Percentiles rank a stretch among this genome's conserved stretches.
phyloP scores from a whole-genome alignment of 2,888 invertebrate species.

The Furcula furcula region DNA sequence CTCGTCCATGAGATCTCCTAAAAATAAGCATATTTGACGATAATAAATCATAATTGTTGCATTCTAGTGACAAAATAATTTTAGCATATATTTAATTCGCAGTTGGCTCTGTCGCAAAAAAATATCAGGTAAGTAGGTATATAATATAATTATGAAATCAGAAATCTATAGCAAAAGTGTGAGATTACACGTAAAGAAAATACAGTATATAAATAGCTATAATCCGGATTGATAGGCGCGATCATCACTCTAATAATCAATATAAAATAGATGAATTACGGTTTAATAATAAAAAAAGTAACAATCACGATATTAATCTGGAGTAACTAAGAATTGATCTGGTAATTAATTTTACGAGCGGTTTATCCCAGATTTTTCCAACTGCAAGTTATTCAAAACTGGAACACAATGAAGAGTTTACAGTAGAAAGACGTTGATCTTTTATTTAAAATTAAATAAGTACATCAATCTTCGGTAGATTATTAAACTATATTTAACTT shows the following conservation, averaged over 20 bases:
- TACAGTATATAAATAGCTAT: slow-evolving; percentile 24
- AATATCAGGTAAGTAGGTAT: not conserved
- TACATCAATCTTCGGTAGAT: no score
- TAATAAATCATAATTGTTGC: slow-evolving; percentile 1
- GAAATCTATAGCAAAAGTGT: not conserved
- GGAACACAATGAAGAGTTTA: no score
- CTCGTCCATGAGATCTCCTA: slow-evolving; percentile 97
- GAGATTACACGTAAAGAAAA: slow-evolving; percentile 1
- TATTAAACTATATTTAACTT: no score
- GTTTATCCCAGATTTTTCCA: not conserved
- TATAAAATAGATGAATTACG: slow-evolving; percentile 24
- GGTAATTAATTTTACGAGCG: not conserved
- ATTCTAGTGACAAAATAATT: not conserved
- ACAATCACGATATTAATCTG: slow-evolving; percentile 11
- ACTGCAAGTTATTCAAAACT: not conserved
- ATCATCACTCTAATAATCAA: slow-evolving; percentile 29
- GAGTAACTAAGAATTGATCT: slow-evolving; percentile 4
- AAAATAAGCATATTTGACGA: slow-evolving; percentile 31
- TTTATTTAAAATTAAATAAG: no score
- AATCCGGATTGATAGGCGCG: slow-evolving; percentile 18
- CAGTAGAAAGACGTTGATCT: no score
- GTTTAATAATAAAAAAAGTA: slow-evolving; percentile 25
- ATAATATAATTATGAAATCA: not conserved
- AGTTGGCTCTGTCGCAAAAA: no score
- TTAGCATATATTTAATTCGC: not conserved